Conservation (phyloP, 1,140 invertebrate genomes). For the Dreissena rostriformis region DNA sequence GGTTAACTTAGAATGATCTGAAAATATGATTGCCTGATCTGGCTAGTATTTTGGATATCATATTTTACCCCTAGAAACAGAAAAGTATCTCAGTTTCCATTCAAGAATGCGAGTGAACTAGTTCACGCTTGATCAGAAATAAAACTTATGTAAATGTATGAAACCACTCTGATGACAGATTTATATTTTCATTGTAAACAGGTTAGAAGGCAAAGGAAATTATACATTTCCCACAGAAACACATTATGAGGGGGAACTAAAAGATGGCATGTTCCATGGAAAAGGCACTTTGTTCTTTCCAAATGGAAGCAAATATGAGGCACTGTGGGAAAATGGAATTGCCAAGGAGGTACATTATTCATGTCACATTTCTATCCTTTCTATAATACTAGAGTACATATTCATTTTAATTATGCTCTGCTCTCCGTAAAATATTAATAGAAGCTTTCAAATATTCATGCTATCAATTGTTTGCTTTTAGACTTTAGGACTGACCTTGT, state of each 20-base stretch:
- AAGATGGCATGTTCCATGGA: constrained; percentile 82
- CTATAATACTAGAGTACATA: too few relatives aligned
- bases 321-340: constrained; percentile 80
- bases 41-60: neutral
- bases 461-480: too few relatives aligned
- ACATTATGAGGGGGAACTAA: constrained; percentile 81
- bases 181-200: constrained; percentile 59
- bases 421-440: too few relatives aligned
- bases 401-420: too few relatives aligned
- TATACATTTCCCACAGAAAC: constrained; percentile 81
- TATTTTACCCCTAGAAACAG: neutral
- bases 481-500: too few relatives aligned
- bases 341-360: constrained; percentile 74
- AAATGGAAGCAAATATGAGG: constrained; percentile 82
- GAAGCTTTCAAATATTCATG: too few relatives aligned
- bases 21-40: neutral
- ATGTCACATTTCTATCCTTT: too few relatives aligned
- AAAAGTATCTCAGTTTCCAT: neutral
- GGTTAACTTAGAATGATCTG: too few relatives aligned
- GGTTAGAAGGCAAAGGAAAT: constrained; percentile 80
- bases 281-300: constrained; percentile 81
- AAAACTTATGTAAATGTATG: neutral
- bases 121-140: neutral
- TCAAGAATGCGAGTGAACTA: neutral
- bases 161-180: neutral